Evolutionary conservation across 2,888 invertebrate species (phyloP).

Genomic region (Sphinx pinastri): DNA sequence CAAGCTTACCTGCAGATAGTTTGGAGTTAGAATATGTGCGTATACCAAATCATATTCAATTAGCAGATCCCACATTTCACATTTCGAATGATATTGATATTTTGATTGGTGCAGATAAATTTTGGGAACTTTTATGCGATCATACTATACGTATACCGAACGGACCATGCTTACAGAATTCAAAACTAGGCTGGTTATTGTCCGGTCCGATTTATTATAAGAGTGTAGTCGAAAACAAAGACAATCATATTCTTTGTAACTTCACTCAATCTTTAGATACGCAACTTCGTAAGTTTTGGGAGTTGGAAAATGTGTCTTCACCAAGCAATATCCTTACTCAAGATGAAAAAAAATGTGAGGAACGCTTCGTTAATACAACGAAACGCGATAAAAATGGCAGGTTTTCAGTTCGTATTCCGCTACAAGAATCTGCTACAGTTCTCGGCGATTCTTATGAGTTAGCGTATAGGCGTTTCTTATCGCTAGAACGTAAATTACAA

Average conservation of each 20-base stretch:
- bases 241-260: neutral
- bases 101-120: neutral
- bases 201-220: neutral
- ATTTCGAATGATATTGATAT: neutral
- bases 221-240: neutral
- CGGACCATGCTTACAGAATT: neutral
- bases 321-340: neutral
- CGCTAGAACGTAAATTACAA: conserved; percentile 32
- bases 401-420: conserved; percentile 32
- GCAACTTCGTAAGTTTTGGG: neutral
- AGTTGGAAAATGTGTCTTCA: neutral
- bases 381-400: conserved; percentile 17
- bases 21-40: neutral
- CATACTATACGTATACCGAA: neutral
- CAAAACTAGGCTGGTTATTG: neutral
- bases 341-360: neutral
- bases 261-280: neutral
- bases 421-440: conserved; percentile 29
- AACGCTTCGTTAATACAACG: neutral
- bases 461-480: conserved; percentile 28
- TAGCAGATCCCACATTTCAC: neutral
- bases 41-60: neutral
- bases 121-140: neutral
- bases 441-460: conserved; percentile 29
- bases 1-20: neutral